A percentile compares a stretch with the other conserved stretches of the same genome.
These are phyloP conservation scores for Eulithis testata DNA, from an alignment of 2,888 invertebrate genomes.

Conservation along the genomic window DNA sequence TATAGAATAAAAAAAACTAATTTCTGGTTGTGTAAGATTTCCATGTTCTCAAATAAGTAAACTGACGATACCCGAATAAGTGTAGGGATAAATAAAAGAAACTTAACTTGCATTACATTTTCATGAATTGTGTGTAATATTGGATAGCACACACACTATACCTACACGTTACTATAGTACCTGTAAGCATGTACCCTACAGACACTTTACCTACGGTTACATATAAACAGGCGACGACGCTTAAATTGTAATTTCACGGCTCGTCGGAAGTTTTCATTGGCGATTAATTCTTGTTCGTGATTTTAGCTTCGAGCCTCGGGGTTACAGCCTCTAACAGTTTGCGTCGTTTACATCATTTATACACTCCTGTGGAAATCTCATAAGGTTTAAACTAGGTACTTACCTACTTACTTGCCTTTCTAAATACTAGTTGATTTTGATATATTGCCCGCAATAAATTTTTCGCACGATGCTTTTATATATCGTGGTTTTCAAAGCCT, in stretches of 20 bases:
- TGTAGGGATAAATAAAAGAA: too few species aligned
- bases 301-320: slow-evolving; percentile 60
- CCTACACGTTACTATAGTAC: not conserved
- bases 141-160: not conserved
- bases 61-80: too few species aligned
- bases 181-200: slow-evolving; percentile 6
- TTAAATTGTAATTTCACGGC: slow-evolving; percentile 82
- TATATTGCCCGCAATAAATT: not conserved
- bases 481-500: slow-evolving; percentile 28
- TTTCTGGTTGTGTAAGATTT: too few species aligned
- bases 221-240: slow-evolving; percentile 69
- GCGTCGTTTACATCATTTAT: slow-evolving; percentile 53
- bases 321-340: slow-evolving; percentile 51
- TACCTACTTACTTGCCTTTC: not conserved
- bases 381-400: not conserved
- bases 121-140: too few species aligned
- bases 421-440: too few species aligned
- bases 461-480: not conserved
- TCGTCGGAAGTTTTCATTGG: slow-evolving; percentile 78
- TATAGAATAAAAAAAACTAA: too few species aligned
- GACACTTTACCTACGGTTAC: slow-evolving; percentile 40
- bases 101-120: not conserved
- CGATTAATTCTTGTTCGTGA: slow-evolving; percentile 77
- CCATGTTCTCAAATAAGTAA: too few species aligned
- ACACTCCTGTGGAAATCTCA: slow-evolving; percentile 24